Conservation (phyloP, 2,888 invertebrate species). For the Hetaerina titia region DNA sequence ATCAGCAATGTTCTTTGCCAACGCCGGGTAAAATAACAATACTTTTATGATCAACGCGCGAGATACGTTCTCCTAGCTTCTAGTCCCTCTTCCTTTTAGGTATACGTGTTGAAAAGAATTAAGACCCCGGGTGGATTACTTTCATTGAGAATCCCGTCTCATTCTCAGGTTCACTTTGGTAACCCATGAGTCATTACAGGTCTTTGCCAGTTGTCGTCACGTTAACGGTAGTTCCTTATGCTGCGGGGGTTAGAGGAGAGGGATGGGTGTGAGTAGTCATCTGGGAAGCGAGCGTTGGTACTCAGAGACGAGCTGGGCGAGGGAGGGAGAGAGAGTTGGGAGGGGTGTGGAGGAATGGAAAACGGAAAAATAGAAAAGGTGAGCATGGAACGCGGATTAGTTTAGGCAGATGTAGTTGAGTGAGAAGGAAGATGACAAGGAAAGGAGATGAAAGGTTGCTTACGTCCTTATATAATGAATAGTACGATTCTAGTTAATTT, state of each 20-base stretch:
- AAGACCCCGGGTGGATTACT: not conserved
- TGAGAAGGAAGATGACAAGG: not conserved
- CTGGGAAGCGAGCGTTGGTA: not conserved
- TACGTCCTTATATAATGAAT: not conserved
- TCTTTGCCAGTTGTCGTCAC: not conserved
- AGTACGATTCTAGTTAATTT: not conserved
- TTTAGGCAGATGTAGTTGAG: not conserved
- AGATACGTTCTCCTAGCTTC: not conserved
- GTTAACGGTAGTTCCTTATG: not conserved
- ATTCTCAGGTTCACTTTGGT: slow-evolving; percentile 11
- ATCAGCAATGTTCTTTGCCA: too few relatives aligned
- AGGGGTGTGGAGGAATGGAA: not conserved
- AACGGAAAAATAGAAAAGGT: too few relatives aligned
- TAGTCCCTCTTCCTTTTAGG: not conserved
- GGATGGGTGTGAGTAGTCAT: not conserved
- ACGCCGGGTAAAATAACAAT: too few relatives aligned
- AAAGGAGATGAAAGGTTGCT: not conserved
- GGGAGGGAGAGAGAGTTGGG: not conserved
- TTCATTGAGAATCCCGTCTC: not conserved
- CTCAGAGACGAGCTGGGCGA: not conserved
- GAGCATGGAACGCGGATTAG: too few relatives aligned
- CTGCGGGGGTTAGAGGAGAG: not conserved
- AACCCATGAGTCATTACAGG: not conserved
- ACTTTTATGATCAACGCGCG: too few relatives aligned
- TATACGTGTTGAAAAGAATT: not conserved